Percentiles rank a stretch among this genome's conserved stretches.
These are phyloP conservation scores for Hyphantria cunea DNA, from an alignment of 1,140 invertebrate genomes.

Conservation along the genomic window DNA sequence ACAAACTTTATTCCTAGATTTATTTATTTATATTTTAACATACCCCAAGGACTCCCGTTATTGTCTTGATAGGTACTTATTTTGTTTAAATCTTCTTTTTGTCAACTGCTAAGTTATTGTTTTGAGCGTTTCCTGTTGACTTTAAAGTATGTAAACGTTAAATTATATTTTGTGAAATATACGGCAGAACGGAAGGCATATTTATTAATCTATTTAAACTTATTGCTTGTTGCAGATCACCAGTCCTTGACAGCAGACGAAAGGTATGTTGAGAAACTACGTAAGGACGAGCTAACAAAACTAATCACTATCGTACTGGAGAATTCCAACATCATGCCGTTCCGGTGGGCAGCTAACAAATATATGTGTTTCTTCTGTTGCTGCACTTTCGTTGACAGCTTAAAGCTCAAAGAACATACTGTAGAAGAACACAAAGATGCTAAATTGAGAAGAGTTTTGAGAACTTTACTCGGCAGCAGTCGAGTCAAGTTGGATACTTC, in stretches of 20 bases:
- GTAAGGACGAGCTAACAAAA: conserved; percentile 35
- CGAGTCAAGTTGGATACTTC: conserved; percentile 39
- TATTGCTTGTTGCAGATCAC: conserved; percentile 16
- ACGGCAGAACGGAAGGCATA: too few relatives aligned
- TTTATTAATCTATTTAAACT: too few relatives aligned
- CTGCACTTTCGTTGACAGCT: conserved; percentile 42
- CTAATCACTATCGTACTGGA: conserved; percentile 43
- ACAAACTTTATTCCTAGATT: too few relatives aligned
- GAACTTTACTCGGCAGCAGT: conserved; percentile 11
- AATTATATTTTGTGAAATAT: too few relatives aligned
- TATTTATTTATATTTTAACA: too few relatives aligned
- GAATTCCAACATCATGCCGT: conserved; percentile 55
- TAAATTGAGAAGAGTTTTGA: conserved; percentile 27
- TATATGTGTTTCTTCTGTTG: conserved; percentile 66
- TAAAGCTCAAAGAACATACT: conserved; percentile 34
- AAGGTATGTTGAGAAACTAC: conserved; percentile 15
- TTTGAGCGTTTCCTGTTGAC: too few relatives aligned
- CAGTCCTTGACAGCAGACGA: conserved; percentile 17
- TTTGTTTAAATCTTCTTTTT: too few relatives aligned
- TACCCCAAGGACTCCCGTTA: too few relatives aligned
- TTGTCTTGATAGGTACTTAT: too few relatives aligned
- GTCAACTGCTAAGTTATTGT: too few relatives aligned
- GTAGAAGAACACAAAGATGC: conserved; percentile 38
- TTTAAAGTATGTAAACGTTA: too few relatives aligned
- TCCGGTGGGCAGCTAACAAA: conserved; percentile 53